Conservation (phyloP, 2,797 vertebrate genomes). For the Anas bernieri region DNA sequence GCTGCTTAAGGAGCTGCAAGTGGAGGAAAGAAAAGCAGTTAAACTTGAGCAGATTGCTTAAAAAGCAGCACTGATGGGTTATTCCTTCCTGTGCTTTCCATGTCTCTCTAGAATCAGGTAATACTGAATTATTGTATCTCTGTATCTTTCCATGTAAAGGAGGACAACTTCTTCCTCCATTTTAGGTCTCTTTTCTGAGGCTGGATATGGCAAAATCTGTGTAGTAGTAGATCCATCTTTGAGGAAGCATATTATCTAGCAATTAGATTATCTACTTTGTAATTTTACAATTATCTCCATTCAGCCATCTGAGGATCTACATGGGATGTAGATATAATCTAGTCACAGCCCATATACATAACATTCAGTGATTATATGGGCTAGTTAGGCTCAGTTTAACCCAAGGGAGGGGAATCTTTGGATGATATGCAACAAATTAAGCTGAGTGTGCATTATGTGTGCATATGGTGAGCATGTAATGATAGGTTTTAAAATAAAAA, state of each 20-base stretch:
- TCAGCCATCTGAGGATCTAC: neutral
- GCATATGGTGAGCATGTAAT: neutral
- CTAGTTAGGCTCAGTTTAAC: neutral
- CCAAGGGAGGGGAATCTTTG: neutral
- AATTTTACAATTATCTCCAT: neutral
- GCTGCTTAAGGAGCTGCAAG: slow-evolving; percentile 31
- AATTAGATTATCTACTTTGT: neutral
- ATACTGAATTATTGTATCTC: neutral
- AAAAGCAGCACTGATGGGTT: neutral
- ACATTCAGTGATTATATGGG: neutral
- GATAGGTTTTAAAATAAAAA: neutral
- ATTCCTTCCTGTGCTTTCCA: neutral
- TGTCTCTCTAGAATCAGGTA: neutral
- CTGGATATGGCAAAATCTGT: neutral
- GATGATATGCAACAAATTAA: neutral
- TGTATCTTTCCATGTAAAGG: neutral
- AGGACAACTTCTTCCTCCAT: neutral
- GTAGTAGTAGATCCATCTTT: neutral
- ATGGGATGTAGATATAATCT: neutral
- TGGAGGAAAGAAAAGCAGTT: neutral
- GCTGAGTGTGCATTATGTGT: neutral
- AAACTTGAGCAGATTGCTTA: neutral
- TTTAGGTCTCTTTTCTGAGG: neutral
- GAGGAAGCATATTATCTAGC: neutral
- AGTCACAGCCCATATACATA: neutral